A percentile compares a stretch with the other conserved stretches of the same genome.
These are phyloP conservation scores for Melanaphis sacchari DNA, from an alignment of 1,140 invertebrate genomes.

Conservation along the genomic window DNA sequence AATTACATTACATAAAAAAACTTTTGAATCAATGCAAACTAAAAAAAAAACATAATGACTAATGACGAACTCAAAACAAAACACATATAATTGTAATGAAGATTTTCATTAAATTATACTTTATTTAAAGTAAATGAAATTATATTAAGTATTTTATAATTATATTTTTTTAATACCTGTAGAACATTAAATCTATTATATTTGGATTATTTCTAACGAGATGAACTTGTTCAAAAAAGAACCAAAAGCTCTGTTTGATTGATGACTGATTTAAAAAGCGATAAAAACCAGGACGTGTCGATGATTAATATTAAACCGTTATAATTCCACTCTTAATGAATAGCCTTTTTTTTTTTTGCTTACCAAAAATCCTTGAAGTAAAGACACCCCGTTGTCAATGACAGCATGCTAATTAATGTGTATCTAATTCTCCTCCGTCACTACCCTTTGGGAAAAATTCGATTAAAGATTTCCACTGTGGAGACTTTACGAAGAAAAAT, in stretches of 20 bases:
- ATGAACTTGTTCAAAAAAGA: constrained; percentile 32
- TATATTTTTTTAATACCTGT: constrained; percentile 44
- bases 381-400: constrained; percentile 55
- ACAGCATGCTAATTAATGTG: constrained; percentile 57
- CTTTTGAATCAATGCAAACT: too few species aligned
- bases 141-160: constrained; percentile 31
- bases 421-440: constrained; percentile 6
- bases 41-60: neutral
- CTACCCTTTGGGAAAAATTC: constrained; percentile 19
- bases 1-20: neutral
- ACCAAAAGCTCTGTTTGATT: constrained; percentile 52
- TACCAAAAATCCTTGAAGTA: constrained; percentile 47
- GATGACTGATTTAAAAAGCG: constrained; percentile 55
- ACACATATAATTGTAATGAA: neutral
- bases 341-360: constrained; percentile 51
- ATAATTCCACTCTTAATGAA: constrained; percentile 56
- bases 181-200: constrained; percentile 42
- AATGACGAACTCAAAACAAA: neutral
- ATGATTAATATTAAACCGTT: constrained; percentile 56
- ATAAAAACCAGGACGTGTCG: constrained; percentile 47
- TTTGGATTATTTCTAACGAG: constrained; percentile 50
- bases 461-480: constrained; percentile 18
- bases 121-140: neutral
- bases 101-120: neutral
- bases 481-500: constrained; percentile 48